Evolutionary conservation across 2,113 vertebrate genomes (phyloP).

Genomic region (Lipotes vexillifer): DNA sequence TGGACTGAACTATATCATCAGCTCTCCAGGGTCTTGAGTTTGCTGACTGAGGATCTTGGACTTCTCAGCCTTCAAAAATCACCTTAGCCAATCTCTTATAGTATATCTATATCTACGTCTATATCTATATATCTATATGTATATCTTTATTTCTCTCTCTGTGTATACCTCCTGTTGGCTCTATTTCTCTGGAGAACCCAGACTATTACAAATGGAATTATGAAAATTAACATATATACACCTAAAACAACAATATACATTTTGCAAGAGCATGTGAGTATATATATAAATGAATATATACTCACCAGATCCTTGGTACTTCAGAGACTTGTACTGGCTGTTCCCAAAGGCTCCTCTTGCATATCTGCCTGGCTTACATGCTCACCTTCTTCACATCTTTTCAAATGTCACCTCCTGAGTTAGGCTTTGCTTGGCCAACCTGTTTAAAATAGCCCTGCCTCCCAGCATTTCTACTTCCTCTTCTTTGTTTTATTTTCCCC

Average conservation of each 20-base stretch:
- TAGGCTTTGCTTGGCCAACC: not conserved
- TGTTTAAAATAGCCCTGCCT: not conserved
- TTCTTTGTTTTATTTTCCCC: not conserved
- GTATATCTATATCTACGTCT: not conserved
- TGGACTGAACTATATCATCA: not conserved
- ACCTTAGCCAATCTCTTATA: not conserved
- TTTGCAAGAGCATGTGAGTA: not conserved
- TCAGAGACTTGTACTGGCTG: not conserved
- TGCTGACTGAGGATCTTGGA: not conserved
- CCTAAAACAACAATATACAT: not conserved
- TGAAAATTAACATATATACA: not conserved
- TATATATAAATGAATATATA: not conserved
- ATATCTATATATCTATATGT: not conserved
- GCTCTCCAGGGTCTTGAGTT: not conserved
- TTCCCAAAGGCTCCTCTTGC: not conserved
- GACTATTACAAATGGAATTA: not conserved
- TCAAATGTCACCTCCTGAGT: not conserved
- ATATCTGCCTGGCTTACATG: accelerated
- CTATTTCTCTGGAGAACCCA: not conserved
- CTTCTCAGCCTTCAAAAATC: not conserved
- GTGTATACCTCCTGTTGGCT: not conserved
- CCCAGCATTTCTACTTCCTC: not conserved
- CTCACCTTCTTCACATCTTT: not conserved
- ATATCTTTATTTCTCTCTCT: not conserved
- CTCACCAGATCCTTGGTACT: not conserved